A percentile compares a stretch with the other conserved stretches of the same genome.
Conservation (phyloP, 2,888 invertebrate genomes). For the Cephus nigrinus region DNA sequence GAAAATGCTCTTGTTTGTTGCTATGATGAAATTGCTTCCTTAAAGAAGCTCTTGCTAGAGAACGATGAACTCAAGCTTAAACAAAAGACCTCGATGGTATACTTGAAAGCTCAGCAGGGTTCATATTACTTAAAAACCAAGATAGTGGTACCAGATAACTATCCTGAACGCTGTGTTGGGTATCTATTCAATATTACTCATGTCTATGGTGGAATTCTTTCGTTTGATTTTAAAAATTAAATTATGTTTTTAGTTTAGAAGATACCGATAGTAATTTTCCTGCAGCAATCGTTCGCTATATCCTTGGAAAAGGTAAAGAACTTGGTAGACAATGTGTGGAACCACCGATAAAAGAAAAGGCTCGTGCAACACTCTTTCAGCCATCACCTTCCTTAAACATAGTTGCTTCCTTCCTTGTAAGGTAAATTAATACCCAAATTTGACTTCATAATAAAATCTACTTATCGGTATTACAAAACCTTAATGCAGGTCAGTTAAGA, state of each 20-base stretch:
- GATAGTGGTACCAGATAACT: constrained; percentile 73
- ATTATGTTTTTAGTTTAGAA: constrained; percentile 67
- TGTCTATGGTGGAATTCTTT: neutral
- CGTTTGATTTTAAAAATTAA: constrained; percentile 10
- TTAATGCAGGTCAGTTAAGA: constrained; percentile 69
- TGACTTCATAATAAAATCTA: neutral
- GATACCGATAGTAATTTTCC: constrained; percentile 76
- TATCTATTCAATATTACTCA: constrained; percentile 49
- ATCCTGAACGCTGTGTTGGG: constrained; percentile 71
- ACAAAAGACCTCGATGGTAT: constrained; percentile 74
- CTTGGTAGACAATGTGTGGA: constrained; percentile 77
- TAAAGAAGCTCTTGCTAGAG: constrained; percentile 69
- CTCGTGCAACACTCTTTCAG: constrained; percentile 70
- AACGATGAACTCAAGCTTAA: constrained; percentile 74
- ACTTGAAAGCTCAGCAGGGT: constrained; percentile 70
- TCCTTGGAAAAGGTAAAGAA: constrained; percentile 76
- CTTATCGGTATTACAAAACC: neutral
- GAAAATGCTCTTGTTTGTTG: constrained; percentile 80
- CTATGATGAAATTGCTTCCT: constrained; percentile 75
- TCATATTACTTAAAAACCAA: constrained; percentile 73
- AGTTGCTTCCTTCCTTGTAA: constrained; percentile 72
- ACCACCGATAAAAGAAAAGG: constrained; percentile 72
- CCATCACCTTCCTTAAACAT: constrained; percentile 74
- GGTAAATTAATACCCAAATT: constrained; percentile 30
- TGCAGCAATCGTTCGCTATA: constrained; percentile 71